Conservation (phyloP, 1,140 invertebrate species). For the Potamilus streckersoni region DNA sequence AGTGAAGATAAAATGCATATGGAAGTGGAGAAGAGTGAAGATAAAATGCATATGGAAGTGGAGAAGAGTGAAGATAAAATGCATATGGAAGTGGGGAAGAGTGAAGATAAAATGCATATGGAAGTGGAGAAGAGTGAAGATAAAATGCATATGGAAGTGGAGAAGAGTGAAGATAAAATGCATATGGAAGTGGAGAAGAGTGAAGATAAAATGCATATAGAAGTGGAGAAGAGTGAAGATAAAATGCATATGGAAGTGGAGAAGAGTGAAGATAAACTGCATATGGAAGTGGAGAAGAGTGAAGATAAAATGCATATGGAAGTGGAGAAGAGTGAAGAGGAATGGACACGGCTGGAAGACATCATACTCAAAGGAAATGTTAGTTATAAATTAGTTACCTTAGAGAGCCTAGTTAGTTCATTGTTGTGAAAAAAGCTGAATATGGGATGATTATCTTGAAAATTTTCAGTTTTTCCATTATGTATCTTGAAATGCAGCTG, state of each 20-base stretch:
- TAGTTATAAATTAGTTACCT: too few species aligned
- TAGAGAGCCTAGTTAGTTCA: too few species aligned
- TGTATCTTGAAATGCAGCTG: too few species aligned
- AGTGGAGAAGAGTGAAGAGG: conserved; percentile 73
- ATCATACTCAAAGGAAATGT: too few species aligned
- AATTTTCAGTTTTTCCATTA: too few species aligned
- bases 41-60: conserved; percentile 70
- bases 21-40: conserved; percentile 69
- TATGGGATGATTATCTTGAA: too few species aligned
- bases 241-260: too few species aligned
- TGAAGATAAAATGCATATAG: too few species aligned
- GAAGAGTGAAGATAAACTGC: too few species aligned
- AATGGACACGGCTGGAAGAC: conserved; percentile 28
- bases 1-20: conserved; percentile 70
- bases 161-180: conserved; percentile 69
- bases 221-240: conserved; percentile 73
- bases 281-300: too few species aligned
- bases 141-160: conserved; percentile 71
- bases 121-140: conserved; percentile 71
- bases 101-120: conserved; percentile 71
- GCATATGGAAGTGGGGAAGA: conserved; percentile 70
- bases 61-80: conserved; percentile 69
- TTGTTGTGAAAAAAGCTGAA: too few species aligned
- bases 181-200: conserved; percentile 72
- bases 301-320: too few species aligned